phyloP scores from a whole-genome alignment of 2,797 vertebrate genomes.

The Amazona finschi region DNA sequence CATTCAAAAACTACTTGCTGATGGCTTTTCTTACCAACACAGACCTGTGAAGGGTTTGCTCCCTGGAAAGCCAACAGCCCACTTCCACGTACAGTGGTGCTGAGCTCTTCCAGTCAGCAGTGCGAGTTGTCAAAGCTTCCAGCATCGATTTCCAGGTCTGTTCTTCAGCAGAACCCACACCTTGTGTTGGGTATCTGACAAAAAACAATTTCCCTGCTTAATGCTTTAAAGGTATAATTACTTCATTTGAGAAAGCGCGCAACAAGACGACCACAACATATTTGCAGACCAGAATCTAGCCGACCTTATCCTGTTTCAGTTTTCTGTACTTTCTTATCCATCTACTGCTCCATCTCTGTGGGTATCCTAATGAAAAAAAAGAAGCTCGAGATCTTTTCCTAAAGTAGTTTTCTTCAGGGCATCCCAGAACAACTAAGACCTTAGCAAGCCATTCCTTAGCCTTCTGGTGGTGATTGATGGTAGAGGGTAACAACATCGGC shows the following conservation, averaged over 20 bases:
- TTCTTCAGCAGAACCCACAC: background rate
- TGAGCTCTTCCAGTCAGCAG: background rate
- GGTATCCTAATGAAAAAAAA: background rate
- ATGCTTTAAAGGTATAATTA: background rate
- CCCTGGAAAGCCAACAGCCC: background rate
- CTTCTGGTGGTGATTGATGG: background rate
- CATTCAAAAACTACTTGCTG: background rate
- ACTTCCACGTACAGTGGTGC: background rate
- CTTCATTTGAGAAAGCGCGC: background rate
- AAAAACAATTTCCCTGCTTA: background rate
- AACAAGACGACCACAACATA: background rate
- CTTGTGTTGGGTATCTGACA: too few species aligned
- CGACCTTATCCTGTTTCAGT: accelerated
- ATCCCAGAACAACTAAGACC: background rate
- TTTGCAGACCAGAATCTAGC: background rate
- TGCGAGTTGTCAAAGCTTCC: background rate
- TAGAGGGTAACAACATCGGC: background rate
- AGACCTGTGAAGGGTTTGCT: background rate
- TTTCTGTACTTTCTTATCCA: background rate
- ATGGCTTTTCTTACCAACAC: background rate
- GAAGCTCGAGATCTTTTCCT: background rate
- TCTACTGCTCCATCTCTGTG: background rate
- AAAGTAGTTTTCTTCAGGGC: background rate
- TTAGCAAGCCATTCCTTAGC: background rate
- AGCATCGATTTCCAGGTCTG: background rate